Evolutionary conservation across 1,140 invertebrate genomes (phyloP).

Genomic region (Brachionus calyciflorus): DNA sequence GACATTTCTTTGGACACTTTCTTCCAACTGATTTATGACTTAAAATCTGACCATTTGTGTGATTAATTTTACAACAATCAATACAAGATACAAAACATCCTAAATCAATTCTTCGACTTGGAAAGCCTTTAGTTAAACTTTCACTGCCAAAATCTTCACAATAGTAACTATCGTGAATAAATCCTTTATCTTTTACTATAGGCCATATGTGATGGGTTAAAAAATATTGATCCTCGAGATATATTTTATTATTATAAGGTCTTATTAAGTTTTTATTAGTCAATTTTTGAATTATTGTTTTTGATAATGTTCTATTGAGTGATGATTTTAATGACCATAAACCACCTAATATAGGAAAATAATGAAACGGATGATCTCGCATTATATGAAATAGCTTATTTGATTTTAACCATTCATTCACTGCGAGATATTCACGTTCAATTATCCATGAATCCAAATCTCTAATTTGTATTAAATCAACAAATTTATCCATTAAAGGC

Average conservation of each 20-base stretch:
- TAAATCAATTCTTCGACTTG: neutral
- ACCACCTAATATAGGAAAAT: conserved; percentile 38
- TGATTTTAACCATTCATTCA: conserved; percentile 21
- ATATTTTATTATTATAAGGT: conserved; percentile 15
- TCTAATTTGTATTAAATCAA: conserved; percentile 15
- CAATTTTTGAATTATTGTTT: neutral
- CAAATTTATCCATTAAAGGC: conserved; percentile 23
- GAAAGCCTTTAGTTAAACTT: neutral
- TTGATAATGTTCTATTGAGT: neutral
- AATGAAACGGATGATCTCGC: conserved; percentile 44
- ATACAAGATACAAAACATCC: conserved; percentile 23
- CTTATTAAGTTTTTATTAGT: neutral
- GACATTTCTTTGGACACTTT: conserved; percentile 1
- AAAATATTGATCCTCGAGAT: conserved; percentile 41
- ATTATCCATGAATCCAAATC: conserved; percentile 30
- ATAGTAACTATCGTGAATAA: conserved; percentile 28
- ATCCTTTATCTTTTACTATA: neutral
- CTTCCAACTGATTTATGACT: neutral
- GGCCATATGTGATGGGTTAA: neutral
- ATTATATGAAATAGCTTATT: conserved; percentile 5
- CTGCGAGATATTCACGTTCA: neutral
- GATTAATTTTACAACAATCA: neutral
- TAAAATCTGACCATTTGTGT: conserved; percentile 8
- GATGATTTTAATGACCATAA: neutral
- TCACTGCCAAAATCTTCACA: conserved; percentile 4